phyloP scores from a whole-genome alignment of 2,113 vertebrate genomes.

The Nipponia nippon region DNA sequence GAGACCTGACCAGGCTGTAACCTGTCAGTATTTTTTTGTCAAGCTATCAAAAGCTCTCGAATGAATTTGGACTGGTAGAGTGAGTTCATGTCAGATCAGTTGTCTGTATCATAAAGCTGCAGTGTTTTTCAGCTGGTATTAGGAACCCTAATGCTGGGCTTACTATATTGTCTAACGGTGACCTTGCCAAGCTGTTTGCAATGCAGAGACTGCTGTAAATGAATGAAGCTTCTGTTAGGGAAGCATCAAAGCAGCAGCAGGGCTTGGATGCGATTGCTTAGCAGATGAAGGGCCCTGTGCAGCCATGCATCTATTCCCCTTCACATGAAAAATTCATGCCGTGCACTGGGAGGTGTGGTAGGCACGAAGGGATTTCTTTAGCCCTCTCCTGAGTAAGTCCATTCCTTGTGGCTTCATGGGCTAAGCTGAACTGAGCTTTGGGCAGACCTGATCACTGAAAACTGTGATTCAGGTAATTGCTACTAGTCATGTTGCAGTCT shows the following conservation, averaged over 20 bases:
- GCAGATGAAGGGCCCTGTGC: background rate
- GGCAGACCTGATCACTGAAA: background rate
- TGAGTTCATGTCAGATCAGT: background rate
- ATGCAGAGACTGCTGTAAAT: background rate
- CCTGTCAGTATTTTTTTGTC: background rate
- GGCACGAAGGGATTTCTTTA: background rate
- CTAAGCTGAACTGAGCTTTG: background rate
- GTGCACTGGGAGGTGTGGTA: rapidly evolving
- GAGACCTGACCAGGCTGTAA: background rate
- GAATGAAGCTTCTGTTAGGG: background rate
- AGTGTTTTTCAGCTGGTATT: background rate
- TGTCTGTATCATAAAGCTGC: background rate
- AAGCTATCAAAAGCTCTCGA: background rate
- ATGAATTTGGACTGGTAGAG: background rate
- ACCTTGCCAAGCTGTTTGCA: background rate
- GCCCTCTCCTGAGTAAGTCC: background rate
- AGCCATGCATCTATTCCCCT: background rate
- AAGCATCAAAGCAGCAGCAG: background rate
- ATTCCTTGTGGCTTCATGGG: rapidly evolving
- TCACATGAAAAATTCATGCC: background rate
- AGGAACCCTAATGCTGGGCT: background rate
- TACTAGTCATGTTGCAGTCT: background rate
- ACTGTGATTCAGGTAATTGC: background rate
- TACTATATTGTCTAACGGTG: background rate
- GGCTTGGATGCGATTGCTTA: background rate